Evolutionary conservation across 2,888 invertebrate species (phyloP), one percentile per base, ranked within the genome.

Genomic region (Diabrotica balteata): DNA sequence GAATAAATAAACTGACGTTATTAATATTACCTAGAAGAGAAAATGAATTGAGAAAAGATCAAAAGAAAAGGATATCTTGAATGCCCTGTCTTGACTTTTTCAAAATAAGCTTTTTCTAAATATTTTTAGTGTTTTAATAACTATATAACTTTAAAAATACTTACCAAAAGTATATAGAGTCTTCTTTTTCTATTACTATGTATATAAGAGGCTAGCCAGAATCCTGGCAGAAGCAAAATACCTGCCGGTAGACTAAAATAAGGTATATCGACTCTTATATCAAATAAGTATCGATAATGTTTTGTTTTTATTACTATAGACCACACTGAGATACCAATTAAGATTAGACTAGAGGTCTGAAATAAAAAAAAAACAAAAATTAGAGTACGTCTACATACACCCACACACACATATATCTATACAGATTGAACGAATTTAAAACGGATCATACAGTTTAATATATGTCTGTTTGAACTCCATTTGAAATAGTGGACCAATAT

Each of bases 171-270:
- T 22, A 70, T 53, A 54, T 67, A 71, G 50, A 62, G 60, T 17
- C 54, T 63, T 50, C 60, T 71, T 17, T 67, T 69, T 46, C 53
- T 59, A 22, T 66, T 66, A 47, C 68, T 72, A 44, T 73, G 73
- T 50, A 69, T 68, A 7, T 71, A 71, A 46, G 64, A 60, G 22
- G 72, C 70, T 11, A 74, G 67, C 72, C 72, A 74, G 57, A 68
- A 67, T 52, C 71, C 63, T 10, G 68, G 68, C 5, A 71, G 52
- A 46, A 69, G 67, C 10, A 73, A 53, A 11, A 66, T 11, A 9
- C 62, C 71, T 7, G 72, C 73, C n/a, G 73, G 72, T 44, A 73
- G 57, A 42, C 68, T 65, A 46, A 73, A 73, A 54, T 71, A 73
- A 8, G 72, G 66, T 43, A 70, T 64, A 54, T 73, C 73, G n/a